Percentiles rank a stretch among this genome's conserved stretches.
Evolutionary conservation across 2,113 vertebrate genomes (phyloP).

Genomic region (Pygoscelis adeliae): DNA sequence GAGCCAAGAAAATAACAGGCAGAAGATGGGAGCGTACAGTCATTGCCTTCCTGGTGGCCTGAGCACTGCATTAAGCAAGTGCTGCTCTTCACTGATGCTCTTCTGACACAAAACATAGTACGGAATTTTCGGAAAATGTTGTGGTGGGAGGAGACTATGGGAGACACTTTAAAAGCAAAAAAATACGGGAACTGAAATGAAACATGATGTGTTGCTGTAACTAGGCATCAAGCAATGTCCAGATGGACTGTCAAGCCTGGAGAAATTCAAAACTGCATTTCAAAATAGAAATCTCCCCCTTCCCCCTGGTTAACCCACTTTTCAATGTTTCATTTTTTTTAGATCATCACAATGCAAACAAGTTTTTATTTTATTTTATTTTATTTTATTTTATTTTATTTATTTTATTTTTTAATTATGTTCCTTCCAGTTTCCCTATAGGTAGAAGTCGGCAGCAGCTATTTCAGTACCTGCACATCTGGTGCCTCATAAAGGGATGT

Average conservation of each 20-base stretch:
- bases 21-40: neutral
- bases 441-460: neutral
- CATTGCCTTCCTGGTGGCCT: neutral
- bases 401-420: neutral
- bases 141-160: neutral
- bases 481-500: conserved; percentile 64
- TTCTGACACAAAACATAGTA: neutral
- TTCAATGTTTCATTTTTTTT: neutral
- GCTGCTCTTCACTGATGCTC: neutral
- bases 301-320: neutral
- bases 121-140: neutral
- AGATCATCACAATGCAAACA: neutral
- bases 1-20: neutral
- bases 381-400: neutral
- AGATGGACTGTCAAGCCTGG: neutral
- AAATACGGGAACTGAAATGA: neutral
- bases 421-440: neutral
- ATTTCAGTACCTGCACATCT: conserved; percentile 66
- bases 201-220: neutral
- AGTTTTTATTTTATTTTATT: neutral
- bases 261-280: neutral
- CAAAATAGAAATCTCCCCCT: neutral
- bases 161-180: neutral
- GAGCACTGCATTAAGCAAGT: neutral
- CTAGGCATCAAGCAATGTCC: neutral